Percentiles rank a stretch among this genome's conserved stretches.
phyloP scores from a whole-genome alignment of 2,888 invertebrate species.

The Punctoribates punctum region DNA sequence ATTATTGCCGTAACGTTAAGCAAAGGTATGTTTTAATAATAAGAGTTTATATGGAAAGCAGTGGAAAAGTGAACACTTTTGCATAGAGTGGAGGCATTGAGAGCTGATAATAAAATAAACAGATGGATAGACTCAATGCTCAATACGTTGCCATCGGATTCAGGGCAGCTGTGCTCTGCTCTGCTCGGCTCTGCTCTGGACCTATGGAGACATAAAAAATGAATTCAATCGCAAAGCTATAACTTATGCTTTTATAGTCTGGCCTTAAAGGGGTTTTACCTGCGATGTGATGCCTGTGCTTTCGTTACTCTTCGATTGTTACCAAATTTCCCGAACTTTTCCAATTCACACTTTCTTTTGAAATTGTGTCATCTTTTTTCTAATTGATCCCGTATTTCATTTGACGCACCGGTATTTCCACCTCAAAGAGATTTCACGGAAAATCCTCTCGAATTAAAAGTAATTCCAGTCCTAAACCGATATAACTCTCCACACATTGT shows the following conservation, averaged over 20 bases:
- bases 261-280: slow-evolving; percentile 27
- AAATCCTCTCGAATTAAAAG: slow-evolving; percentile 29
- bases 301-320: not conserved
- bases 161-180: slow-evolving; percentile 10
- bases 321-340: not conserved
- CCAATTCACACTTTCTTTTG: not conserved
- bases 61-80: not conserved
- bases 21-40: slow-evolving; percentile 15
- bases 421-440: slow-evolving; percentile 4
- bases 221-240: slow-evolving; percentile 6
- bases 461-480: slow-evolving; percentile 11
- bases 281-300: not conserved
- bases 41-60: not conserved
- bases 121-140: slow-evolving; percentile 29
- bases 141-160: slow-evolving; percentile 21
- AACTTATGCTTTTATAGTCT: not conserved
- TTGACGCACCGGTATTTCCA: not conserved
- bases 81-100: not conserved
- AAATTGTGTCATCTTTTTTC: slow-evolving; percentile 23
- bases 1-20: slow-evolving; percentile 24
- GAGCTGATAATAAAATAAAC: slow-evolving; percentile 33
- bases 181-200: too few relatives aligned
- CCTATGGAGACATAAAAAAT: slow-evolving; percentile 24
- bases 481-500: not conserved
- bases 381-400: not conserved